These are phyloP conservation scores for Anorthoa munda DNA, from an alignment of 2,888 invertebrate genomes.

Conservation along the genomic window DNA sequence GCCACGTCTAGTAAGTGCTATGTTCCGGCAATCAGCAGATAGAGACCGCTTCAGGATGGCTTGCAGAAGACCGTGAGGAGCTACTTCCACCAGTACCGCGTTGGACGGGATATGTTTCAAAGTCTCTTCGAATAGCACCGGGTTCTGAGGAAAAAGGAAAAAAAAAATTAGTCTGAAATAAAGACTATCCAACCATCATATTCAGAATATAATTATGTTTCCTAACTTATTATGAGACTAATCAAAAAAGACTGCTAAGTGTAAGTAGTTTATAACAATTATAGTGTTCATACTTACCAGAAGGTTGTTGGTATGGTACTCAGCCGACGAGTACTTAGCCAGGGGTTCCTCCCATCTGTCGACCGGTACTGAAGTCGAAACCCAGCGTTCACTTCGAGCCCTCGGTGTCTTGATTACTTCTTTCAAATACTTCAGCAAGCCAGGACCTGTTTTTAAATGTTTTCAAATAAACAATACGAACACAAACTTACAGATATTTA, in stretches of 20 bases:
- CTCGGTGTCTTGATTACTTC: conserved; percentile 91
- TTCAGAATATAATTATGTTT: no score
- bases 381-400: no score
- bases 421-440: conserved; percentile 90
- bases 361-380: no score
- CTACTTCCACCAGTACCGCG: no score
- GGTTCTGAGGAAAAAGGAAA: not conserved
- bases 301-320: conserved; percentile 42
- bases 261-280: no score
- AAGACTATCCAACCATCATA: no score
- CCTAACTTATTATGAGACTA: no score
- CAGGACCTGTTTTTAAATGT: conserved; percentile 71
- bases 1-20: conserved; percentile 91
- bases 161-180: not conserved
- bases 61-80: conserved; percentile 94
- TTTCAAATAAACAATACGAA: not conserved
- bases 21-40: conserved; percentile 91
- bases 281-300: conserved; percentile 38
- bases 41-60: conserved; percentile 96
- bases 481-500: not conserved
- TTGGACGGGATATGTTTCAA: no score
- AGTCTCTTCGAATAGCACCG: no score
- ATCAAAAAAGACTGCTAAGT: no score
- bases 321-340: conserved; percentile 42
- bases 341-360: no score